Evolutionary conservation across 1,140 invertebrate genomes (phyloP), one percentile per base, ranked within the genome.

Genomic region (Musca domestica): DNA sequence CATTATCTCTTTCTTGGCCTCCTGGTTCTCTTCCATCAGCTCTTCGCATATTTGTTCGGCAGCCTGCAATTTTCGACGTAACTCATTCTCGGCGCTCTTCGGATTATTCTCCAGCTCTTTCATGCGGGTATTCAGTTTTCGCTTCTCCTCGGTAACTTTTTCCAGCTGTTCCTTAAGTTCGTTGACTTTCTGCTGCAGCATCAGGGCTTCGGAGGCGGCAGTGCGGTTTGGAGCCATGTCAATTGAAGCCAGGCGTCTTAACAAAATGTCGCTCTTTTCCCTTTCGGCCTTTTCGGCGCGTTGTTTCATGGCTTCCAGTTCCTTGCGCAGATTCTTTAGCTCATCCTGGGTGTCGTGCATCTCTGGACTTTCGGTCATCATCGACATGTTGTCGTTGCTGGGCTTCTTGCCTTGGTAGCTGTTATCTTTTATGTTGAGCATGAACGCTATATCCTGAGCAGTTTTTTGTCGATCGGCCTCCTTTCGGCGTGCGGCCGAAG

Each of bases 1-100:
- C 61, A 92, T 83, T 19, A 98, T 89, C 81, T 99, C 96, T 72
- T 93, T 92, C 76, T 96, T 96, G 83, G 98, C 92, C 56, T 94
- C 91, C 77, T 97, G 93, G 83, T 99, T 99, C 82, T 99, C 97
- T 75, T 98, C 94, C 90, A 95, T 94, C 2, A 99, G 84, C 71
- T 95, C 93, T 80, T 97, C 94, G 75, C 94, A 94, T 2, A 96
- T 84, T 56, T 90, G 91, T 84, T 98, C 95, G 1, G 94, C 91
- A 17, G 92, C 90, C 66, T 91, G 82, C 17, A 95, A 81, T 83
- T 96, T 95, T 1, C 91, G 88, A 70, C 88, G 84, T 17, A 95
- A 82, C 72, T 92, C 90, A 69, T 92, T 88, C 14, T 87, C 84
- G 25, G 30, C 69, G 7, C 74, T 74, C 67, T 80, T 81, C 2